phyloP scores from a whole-genome alignment of 2,888 invertebrate species.

The Atrina japonica region DNA sequence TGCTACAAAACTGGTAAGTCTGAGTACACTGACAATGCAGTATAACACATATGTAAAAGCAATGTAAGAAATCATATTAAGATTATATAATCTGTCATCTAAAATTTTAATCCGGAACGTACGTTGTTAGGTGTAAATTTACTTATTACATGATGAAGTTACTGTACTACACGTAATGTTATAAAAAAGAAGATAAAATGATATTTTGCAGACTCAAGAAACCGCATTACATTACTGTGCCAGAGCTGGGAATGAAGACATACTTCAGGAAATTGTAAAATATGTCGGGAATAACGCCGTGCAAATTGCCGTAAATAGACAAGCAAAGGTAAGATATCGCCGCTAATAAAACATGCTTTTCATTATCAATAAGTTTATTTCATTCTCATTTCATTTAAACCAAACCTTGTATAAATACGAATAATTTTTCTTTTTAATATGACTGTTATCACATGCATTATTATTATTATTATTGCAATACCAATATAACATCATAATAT shows the following conservation, averaged over 20 bases:
- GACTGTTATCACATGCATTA: too few relatives aligned
- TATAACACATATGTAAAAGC: too few relatives aligned
- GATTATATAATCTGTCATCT: not conserved
- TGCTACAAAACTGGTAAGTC: constrained; percentile 87
- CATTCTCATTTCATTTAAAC: too few relatives aligned
- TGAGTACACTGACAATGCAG: too few relatives aligned
- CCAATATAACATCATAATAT: too few relatives aligned
- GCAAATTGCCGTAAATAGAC: constrained; percentile 96
- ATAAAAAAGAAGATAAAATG: too few relatives aligned
- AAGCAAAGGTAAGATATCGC: constrained; percentile 90
- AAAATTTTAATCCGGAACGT: not conserved
- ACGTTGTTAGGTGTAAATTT: too few relatives aligned
- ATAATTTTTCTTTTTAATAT: not conserved
- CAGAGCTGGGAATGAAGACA: constrained; percentile 96
- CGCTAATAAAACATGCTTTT: not conserved
- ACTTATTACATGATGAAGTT: too few relatives aligned
- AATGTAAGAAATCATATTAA: too few relatives aligned
- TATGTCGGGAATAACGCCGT: constrained; percentile 94
- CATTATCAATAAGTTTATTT: not conserved
- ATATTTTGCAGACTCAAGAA: constrained; percentile 89
- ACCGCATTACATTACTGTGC: constrained; percentile 98
- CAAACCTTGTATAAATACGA: not conserved
- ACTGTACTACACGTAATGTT: too few relatives aligned
- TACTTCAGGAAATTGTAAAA: constrained; percentile 95
- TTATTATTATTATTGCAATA: constrained; percentile 13